Evolutionary conservation across 2,797 vertebrate species (phyloP).

Genomic region (Hemitrygon akajei): DNA sequence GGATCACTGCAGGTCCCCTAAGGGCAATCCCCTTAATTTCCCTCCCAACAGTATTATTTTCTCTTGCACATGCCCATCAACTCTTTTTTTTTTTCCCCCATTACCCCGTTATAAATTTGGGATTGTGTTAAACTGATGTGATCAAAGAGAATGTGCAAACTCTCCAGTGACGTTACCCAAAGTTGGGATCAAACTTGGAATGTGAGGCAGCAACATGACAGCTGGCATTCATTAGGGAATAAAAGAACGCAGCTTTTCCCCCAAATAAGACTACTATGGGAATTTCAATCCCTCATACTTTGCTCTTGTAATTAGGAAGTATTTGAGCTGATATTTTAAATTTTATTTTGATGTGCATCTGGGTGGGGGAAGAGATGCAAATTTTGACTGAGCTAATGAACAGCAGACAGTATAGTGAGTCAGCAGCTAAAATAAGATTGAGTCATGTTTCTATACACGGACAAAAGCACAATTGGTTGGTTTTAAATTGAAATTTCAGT

Average conservation of each 20-base stretch:
- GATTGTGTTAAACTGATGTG: too few species aligned
- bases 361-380: background rate
- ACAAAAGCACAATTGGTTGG: background rate
- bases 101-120: too few species aligned
- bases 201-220: too few species aligned
- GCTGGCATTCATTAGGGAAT: background rate
- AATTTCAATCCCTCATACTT: background rate
- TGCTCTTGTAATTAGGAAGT: background rate
- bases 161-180: too few species aligned
- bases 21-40: too few species aligned
- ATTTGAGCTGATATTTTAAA: too few species aligned
- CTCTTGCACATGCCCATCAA: too few species aligned
- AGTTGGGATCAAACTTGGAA: too few species aligned
- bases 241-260: background rate
- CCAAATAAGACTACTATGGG: background rate
- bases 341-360: background rate
- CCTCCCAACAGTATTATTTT: too few species aligned
- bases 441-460: conserved; percentile 7
- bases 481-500: conserved; percentile 15
- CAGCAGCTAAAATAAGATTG: background rate
- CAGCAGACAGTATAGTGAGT: background rate
- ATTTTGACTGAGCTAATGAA: background rate
- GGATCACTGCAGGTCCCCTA: too few species aligned
- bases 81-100: too few species aligned
- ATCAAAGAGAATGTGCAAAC: too few species aligned